Percentiles rank a stretch among this genome's conserved stretches.
phyloP scores from a whole-genome alignment of 2,888 invertebrate genomes.

The Minunthozetes semirufus region DNA sequence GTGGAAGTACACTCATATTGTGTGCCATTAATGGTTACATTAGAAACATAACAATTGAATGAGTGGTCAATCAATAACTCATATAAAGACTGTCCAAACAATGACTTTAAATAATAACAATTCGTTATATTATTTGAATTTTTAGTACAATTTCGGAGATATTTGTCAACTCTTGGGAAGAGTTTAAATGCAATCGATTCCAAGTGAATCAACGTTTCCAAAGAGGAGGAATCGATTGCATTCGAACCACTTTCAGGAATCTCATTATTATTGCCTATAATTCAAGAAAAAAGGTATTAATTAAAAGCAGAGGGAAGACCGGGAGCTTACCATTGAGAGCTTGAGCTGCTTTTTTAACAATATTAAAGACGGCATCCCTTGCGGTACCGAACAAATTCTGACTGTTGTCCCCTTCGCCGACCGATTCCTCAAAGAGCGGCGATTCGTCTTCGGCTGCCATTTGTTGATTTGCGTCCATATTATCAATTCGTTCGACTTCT shows the following conservation, averaged over 20 bases:
- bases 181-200: not conserved
- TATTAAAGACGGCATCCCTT: slow-evolving; percentile 80
- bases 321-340: slow-evolving; percentile 49
- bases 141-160: not conserved
- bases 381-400: slow-evolving; percentile 62
- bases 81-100: not conserved
- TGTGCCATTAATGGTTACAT: not conserved
- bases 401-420: slow-evolving; percentile 36
- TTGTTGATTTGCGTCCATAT: slow-evolving; percentile 35
- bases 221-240: not conserved
- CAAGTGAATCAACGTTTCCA: not conserved
- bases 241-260: not conserved
- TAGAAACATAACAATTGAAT: not conserved
- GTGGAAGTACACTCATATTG: slow-evolving; percentile 13
- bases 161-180: not conserved
- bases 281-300: not conserved
- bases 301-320: not conserved
- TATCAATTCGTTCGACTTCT: slow-evolving; percentile 76
- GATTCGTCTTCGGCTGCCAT: slow-evolving; percentile 46
- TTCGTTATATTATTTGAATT: not conserved
- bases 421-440: slow-evolving; percentile 13
- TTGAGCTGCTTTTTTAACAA: slow-evolving; percentile 84
- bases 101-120: slow-evolving; percentile 7
- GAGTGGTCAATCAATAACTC: not conserved
- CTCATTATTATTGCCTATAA: slow-evolving; percentile 18